Percentiles rank a stretch among this genome's conserved stretches.
Conservation (phyloP, 2,113 vertebrate genomes). For the Taxidea taxus region DNA sequence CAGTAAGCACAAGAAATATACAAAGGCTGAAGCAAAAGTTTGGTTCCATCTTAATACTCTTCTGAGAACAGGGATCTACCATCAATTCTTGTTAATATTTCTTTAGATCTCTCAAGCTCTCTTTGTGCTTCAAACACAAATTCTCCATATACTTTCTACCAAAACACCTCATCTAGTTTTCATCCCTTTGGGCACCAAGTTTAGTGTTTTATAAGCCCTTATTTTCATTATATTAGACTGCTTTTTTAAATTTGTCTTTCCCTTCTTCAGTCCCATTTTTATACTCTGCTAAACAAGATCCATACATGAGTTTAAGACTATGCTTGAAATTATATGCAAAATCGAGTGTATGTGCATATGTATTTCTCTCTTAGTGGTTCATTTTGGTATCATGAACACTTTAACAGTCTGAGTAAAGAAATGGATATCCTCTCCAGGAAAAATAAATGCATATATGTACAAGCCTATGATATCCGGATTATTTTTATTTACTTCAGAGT, state of each 20-base stretch:
- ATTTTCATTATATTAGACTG: background rate
- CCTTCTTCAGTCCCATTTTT: background rate
- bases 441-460: background rate
- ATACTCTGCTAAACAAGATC: background rate
- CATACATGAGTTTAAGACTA: background rate
- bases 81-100: background rate
- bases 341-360: background rate
- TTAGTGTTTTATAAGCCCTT: background rate
- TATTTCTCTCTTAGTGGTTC: background rate
- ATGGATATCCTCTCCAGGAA: background rate
- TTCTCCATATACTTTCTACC: background rate
- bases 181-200: background rate
- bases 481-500: background rate
- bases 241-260: background rate
- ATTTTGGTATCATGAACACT: background rate
- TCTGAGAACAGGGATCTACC: background rate
- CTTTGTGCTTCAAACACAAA: background rate
- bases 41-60: background rate
- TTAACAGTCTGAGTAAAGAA: background rate
- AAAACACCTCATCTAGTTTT: background rate
- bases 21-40: background rate
- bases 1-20: background rate
- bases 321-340: background rate
- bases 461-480: background rate
- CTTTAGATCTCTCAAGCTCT: background rate